Evolutionary conservation across 1,140 invertebrate species (phyloP), one percentile per base, ranked within the genome.

Genomic region (Teleopsis dalmanni): DNA sequence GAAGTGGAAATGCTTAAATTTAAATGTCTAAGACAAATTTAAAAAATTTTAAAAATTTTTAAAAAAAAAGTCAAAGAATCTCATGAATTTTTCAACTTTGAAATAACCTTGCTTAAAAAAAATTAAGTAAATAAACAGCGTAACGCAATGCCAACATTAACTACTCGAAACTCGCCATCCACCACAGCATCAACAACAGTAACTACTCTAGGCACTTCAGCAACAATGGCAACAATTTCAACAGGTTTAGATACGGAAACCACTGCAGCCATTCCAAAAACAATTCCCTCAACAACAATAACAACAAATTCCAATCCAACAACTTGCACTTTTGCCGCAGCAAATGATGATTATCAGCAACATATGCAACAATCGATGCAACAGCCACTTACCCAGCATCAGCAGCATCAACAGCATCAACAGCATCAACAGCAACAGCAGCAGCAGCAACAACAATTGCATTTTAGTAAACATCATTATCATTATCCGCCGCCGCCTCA

Each of bases 361-460:
- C 53, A 58, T 21, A 57, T 52, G 11, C 57, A 59, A 47, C 58
- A 55, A 44, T 56, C 52, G 42, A 53, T 53, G 53, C 57, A 57
- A 47, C 58, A 65, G 48, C 62, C 59, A 40, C 58, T n/a, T n/a
- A 10, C 11, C 27, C 45, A 36, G n/a, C 33, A 16, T n/a, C 23
- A 34, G 14, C 47, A 22, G 23, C 52, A 14, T 19, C 54, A 50
- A 8, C 55, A 48, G 14, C 55, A 55, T 3, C 54, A 60, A 34
- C 38, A 57, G 8, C 52, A 50, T 13, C 53, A 58, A 25, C 59
- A 54, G 11, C 57, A 59, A 47, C 58, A 55, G 46, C 56, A 54
- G 42, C 54, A 55, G 53, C 57, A 57, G 47, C 58, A 65, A 50
- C 62, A 60, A 40, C 58, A 58, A 53, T 61, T 59, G 48, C 57